Conservation (phyloP, 2,888 invertebrate genomes). For the Oscheius sp. region DNA sequence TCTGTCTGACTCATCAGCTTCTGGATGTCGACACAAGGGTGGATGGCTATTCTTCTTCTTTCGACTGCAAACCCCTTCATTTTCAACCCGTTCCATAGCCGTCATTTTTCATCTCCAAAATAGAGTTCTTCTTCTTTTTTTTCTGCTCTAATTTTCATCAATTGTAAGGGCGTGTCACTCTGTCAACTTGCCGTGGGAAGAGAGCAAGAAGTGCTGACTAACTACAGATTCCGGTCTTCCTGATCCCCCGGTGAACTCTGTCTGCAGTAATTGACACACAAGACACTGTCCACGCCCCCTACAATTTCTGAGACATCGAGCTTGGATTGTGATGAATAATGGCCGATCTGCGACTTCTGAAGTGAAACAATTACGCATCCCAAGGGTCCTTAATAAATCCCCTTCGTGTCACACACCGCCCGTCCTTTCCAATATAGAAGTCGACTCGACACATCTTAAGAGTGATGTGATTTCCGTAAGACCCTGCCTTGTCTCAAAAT, state of each 20-base stretch:
- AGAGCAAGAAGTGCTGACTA: slow-evolving; percentile 15
- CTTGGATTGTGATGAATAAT: slow-evolving; percentile 28
- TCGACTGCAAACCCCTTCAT: background rate
- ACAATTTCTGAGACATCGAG: background rate
- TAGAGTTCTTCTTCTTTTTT: background rate
- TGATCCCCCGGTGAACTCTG: slow-evolving; percentile 1
- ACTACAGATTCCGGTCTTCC: slow-evolving; percentile 3
- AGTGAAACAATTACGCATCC: slow-evolving; percentile 36
- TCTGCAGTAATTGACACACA: slow-evolving; percentile 21
- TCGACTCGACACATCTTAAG: slow-evolving; percentile 19
- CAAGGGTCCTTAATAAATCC: slow-evolving; percentile 33
- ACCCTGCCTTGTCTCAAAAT: no score
- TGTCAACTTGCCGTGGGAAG: slow-evolving; percentile 17
- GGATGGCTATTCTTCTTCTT: background rate
- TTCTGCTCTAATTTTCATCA: no score
- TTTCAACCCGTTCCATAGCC: background rate
- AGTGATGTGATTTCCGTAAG: slow-evolving; percentile 19
- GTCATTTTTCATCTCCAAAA: background rate
- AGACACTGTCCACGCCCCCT: background rate
- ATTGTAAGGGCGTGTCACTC: slow-evolving; percentile 26
- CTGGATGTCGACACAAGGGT: background rate
- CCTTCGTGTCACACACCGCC: slow-evolving; percentile 1
- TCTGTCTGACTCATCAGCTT: slow-evolving; percentile 21
- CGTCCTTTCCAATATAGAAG: slow-evolving; percentile 1
- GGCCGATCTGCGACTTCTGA: slow-evolving; percentile 27